A percentile compares a stretch with the other conserved stretches of the same genome.
Evolutionary conservation across 1,140 invertebrate genomes (phyloP).

Genomic region (Palaemon carinicauda): DNA sequence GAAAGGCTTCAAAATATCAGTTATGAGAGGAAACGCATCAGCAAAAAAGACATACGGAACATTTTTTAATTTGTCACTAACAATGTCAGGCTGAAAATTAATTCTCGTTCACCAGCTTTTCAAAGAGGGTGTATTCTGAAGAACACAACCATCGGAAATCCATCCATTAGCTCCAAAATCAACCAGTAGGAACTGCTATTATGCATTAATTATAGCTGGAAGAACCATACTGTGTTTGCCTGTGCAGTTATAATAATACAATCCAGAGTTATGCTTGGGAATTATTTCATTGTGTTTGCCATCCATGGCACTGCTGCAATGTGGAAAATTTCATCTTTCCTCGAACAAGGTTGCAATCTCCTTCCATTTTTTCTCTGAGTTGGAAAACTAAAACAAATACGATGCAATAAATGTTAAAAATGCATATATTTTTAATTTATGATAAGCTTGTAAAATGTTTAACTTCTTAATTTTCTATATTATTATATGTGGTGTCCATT

Average conservation of each 20-base stretch:
- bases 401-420: background rate
- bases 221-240: constrained; percentile 10
- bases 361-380: constrained; percentile 17
- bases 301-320: constrained; percentile 16
- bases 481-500: constrained; percentile 22
- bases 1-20: background rate
- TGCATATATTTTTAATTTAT: background rate
- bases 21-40: constrained; percentile 18
- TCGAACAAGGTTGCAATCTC: constrained; percentile 13
- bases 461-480: constrained; percentile 16
- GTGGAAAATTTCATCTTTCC: constrained; percentile 8
- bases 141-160: constrained; percentile 8
- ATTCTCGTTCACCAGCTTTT: constrained; percentile 19
- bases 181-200: constrained; percentile 16
- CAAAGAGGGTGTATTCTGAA: constrained; percentile 19
- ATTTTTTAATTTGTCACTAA: background rate
- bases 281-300: constrained; percentile 20
- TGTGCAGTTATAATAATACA: constrained; percentile 8
- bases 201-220: background rate
- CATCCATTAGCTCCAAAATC: constrained; percentile 17
- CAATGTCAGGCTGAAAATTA: too few relatives aligned
- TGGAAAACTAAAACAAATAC: constrained; percentile 34
- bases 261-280: constrained; percentile 7
- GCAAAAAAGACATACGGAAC: constrained; percentile 23
- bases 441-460: background rate